Conservation (phyloP, 2,797 vertebrate species). For the Chrosomus eos region DNA sequence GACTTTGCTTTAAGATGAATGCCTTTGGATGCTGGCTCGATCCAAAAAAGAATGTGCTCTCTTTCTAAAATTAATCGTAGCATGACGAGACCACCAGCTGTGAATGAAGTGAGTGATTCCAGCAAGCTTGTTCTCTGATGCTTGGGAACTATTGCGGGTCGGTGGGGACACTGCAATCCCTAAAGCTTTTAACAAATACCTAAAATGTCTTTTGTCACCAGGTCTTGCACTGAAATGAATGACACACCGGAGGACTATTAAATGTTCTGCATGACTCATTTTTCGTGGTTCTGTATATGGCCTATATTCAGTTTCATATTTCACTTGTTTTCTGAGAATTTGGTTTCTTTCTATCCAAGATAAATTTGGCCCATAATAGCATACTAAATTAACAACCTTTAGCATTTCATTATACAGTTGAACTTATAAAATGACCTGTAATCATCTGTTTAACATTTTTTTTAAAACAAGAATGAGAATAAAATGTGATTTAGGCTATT, state of each 20-base stretch:
- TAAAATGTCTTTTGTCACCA: slow-evolving; percentile 30
- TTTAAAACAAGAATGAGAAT: too few relatives aligned
- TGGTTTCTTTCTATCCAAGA: neutral
- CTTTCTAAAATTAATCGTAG: slow-evolving; percentile 14
- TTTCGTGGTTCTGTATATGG: neutral
- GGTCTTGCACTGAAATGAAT: slow-evolving; percentile 22
- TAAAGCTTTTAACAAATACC: slow-evolving; percentile 39
- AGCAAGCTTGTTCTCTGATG: neutral
- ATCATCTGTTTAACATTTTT: too few relatives aligned
- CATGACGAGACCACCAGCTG: slow-evolving; percentile 4
- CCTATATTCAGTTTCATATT: neutral
- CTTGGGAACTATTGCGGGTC: neutral
- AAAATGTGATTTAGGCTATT: too few relatives aligned
- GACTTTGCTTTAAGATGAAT: slow-evolving; percentile 20
- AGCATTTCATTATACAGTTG: neutral
- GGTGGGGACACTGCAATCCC: slow-evolving; percentile 8
- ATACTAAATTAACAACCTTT: neutral
- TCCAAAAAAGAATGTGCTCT: neutral
- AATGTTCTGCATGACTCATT: slow-evolving; percentile 14
- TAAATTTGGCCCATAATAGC: neutral
- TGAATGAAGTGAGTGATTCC: slow-evolving; percentile 1
- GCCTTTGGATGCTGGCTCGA: neutral
- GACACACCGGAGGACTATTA: slow-evolving; percentile 27
- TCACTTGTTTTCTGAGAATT: neutral
- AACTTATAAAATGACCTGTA: neutral